Evolutionary conservation across 1,140 invertebrate genomes (phyloP).

Genomic region (Nixonia krombeini): DNA sequence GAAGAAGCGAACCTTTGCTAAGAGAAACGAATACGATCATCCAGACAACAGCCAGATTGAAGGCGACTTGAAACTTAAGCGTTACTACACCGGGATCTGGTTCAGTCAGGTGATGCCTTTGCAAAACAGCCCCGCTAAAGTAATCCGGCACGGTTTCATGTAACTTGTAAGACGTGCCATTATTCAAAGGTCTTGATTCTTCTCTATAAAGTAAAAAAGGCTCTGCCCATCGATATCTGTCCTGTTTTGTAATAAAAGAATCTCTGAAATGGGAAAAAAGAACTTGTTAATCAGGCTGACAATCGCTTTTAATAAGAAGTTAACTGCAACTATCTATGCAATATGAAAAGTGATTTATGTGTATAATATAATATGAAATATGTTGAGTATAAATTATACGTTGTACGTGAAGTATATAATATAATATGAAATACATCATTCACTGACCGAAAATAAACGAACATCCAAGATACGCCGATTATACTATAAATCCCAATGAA

Average conservation of each 20-base stretch:
- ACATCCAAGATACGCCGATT: constrained; percentile 90
- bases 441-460: constrained; percentile 83
- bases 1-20: constrained; percentile 79
- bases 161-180: constrained; percentile 75
- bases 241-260: constrained; percentile 86
- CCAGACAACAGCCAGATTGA: constrained; percentile 92
- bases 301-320: no score
- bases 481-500: constrained; percentile 89
- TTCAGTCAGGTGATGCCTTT: constrained; percentile 76
- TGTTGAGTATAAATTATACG: no score
- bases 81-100: constrained; percentile 76
- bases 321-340: no score
- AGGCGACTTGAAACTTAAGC: constrained; percentile 89
- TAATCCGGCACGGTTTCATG: constrained; percentile 86
- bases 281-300: constrained; percentile 10
- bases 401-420: no score
- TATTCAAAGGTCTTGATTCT: constrained; percentile 65
- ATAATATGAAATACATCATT: no score
- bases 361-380: no score
- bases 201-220: constrained; percentile 78
- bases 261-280: constrained; percentile 73
- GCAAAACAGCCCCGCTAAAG: constrained; percentile 85
- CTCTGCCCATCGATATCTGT: constrained; percentile 87
- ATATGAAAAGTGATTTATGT: constrained; percentile 20
- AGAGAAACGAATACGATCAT: constrained; percentile 90